Evolutionary conservation across 2,113 vertebrate species (phyloP).

Genomic region (Rattus norvegicus): DNA sequence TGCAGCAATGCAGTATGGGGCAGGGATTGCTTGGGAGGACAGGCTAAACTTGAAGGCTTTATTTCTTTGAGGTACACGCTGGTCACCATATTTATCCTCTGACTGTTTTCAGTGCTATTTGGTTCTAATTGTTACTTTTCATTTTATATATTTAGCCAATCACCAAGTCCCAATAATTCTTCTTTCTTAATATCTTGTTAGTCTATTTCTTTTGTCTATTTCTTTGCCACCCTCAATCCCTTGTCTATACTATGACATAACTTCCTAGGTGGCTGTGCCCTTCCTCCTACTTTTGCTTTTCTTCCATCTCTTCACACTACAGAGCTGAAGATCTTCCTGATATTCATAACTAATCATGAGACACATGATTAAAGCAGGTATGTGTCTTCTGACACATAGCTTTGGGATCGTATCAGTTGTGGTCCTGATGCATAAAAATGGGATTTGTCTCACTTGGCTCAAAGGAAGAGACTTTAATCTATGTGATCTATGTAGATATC

Average conservation of each 20-base stretch:
- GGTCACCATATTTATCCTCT: background rate
- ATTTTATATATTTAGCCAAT: background rate
- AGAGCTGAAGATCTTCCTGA: background rate
- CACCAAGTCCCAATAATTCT: constrained; percentile 26
- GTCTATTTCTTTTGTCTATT: background rate
- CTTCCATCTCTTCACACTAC: background rate
- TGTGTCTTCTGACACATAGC: background rate
- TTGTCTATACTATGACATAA: constrained; percentile 11
- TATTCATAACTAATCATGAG: background rate
- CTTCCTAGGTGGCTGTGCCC: background rate
- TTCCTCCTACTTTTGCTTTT: background rate
- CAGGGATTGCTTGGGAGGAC: background rate
- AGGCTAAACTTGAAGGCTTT: background rate
- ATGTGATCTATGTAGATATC: background rate
- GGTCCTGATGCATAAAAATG: background rate
- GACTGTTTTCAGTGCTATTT: background rate
- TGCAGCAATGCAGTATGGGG: background rate
- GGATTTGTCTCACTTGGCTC: background rate
- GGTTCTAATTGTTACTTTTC: background rate
- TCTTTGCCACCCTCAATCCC: background rate
- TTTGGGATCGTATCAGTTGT: background rate
- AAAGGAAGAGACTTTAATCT: background rate
- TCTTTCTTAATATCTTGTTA: constrained; percentile 25
- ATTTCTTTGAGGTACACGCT: background rate
- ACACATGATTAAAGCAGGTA: background rate